phyloP scores from a whole-genome alignment of 2,113 vertebrate genomes.

The Willisornis vidua region DNA sequence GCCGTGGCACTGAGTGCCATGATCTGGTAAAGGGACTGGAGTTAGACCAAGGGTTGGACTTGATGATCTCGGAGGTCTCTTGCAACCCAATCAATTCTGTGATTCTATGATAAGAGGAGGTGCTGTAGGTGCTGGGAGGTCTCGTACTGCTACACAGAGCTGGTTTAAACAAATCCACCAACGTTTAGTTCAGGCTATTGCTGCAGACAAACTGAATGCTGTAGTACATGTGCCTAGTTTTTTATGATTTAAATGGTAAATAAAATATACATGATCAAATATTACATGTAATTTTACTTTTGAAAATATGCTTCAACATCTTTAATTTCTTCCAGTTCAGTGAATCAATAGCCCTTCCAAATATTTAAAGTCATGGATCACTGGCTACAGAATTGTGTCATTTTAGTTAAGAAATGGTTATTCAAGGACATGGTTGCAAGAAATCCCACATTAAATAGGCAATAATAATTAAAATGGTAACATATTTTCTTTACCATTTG shows the following conservation, averaged over 20 bases:
- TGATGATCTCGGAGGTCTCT: no score
- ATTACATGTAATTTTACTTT: constrained; percentile 24
- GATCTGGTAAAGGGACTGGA: no score
- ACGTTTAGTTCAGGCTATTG: not conserved
- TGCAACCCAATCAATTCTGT: no score
- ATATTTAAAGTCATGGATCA: constrained; percentile 66
- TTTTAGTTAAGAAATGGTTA: constrained; percentile 52
- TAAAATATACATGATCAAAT: not conserved
- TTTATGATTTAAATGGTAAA: not conserved
- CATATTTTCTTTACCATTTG: not conserved
- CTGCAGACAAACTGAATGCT: not conserved
- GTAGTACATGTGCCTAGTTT: not conserved
- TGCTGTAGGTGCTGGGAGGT: not conserved
- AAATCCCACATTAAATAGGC: not conserved
- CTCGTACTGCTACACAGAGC: not conserved
- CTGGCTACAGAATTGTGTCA: constrained; percentile 41
- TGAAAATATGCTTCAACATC: constrained; percentile 26
- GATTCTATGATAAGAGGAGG: not conserved
- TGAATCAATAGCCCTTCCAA: constrained; percentile 60
- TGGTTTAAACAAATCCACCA: not conserved
- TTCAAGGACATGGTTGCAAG: constrained; percentile 32
- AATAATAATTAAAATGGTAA: not conserved
- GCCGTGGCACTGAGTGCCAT: no score
- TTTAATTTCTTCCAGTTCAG: constrained; percentile 45
- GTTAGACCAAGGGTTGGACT: no score